Conservation (phyloP, 2,888 invertebrate genomes). For the Elysia crispata region DNA sequence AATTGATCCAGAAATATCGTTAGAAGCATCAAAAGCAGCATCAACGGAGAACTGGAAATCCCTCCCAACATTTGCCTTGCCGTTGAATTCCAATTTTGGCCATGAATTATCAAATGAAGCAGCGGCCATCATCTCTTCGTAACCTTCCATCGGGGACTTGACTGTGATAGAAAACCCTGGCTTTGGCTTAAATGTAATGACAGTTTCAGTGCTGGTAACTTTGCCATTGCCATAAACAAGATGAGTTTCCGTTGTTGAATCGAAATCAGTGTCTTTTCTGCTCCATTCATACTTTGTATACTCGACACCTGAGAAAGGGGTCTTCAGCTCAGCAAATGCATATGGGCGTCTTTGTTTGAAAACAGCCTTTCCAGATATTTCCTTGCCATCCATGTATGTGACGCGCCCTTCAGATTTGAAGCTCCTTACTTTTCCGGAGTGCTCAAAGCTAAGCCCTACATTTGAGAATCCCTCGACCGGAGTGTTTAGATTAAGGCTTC, state of each 20-base stretch:
- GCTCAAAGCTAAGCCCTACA: slow-evolving; percentile 39
- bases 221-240: slow-evolving; percentile 6
- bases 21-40: slow-evolving; percentile 12
- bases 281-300: slow-evolving; percentile 27
- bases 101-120: slow-evolving; percentile 28
- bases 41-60: background rate
- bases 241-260: background rate
- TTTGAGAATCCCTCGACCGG: slow-evolving; percentile 35
- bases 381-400: slow-evolving; percentile 43
- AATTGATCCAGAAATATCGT: slow-evolving; percentile 39
- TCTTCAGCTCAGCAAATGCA: background rate
- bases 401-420: slow-evolving; percentile 35
- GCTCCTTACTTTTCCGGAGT: slow-evolving; percentile 6
- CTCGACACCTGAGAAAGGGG: slow-evolving; percentile 27
- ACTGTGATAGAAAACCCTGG: slow-evolving; percentile 27
- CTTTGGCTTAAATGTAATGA: slow-evolving; percentile 23
- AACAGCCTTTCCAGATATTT: slow-evolving; percentile 33
- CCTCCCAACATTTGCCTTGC: slow-evolving; percentile 32
- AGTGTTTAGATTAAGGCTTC: slow-evolving; percentile 2
- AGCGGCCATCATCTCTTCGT: slow-evolving; percentile 35
- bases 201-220: slow-evolving; percentile 1
- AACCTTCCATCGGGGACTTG: slow-evolving; percentile 38
- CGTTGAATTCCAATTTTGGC: slow-evolving; percentile 6
- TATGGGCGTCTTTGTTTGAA: background rate
- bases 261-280: background rate